Evolutionary conservation across 2,888 invertebrate genomes (phyloP).

Genomic region (Tipula confusa): DNA sequence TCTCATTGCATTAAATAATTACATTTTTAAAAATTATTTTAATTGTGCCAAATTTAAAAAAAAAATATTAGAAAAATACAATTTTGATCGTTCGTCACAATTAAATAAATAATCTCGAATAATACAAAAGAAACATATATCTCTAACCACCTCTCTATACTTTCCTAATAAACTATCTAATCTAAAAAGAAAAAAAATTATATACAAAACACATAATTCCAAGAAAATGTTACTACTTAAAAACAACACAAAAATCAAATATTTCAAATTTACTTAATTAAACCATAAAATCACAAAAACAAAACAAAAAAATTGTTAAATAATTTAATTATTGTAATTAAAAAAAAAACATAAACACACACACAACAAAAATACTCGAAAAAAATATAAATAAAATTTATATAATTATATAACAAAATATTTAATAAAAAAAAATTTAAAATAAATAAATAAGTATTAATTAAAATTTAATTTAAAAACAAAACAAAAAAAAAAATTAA

Average conservation of each 20-base stretch:
- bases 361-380: neutral
- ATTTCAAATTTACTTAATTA: neutral
- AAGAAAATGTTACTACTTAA: neutral
- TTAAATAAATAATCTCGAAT: neutral
- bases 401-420: neutral
- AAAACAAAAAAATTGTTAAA: neutral
- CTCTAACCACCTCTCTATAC: neutral
- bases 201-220: neutral
- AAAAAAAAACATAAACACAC: neutral
- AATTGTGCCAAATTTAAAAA: neutral
- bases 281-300: neutral
- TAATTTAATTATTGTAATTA: conserved; percentile 1
- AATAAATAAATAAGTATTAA: neutral
- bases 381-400: neutral
- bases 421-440: neutral
- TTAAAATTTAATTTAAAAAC: conserved; percentile 20
- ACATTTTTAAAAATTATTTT: neutral
- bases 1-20: neutral
- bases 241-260: neutral
- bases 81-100: conserved; percentile 15
- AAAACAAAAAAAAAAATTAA: neutral
- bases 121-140: neutral
- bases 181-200: neutral
- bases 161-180: neutral
- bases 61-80: neutral